Evolutionary conservation across 2,888 invertebrate genomes (phyloP), one percentile per base, ranked within the genome.

Genomic region (Antitype chi): DNA sequence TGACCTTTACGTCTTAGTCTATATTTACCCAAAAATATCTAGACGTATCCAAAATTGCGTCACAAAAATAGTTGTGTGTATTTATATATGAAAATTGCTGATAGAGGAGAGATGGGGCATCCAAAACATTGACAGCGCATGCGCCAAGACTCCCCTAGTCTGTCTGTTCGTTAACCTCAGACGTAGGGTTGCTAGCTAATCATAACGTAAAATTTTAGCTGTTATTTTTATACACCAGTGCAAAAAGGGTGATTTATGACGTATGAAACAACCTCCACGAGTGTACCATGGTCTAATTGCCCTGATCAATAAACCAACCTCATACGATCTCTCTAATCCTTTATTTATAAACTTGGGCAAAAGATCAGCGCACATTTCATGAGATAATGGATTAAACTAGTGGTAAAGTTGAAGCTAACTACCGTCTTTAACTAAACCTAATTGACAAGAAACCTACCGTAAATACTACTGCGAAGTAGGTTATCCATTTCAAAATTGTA

Each of bases 91-190:
- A 77, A 85, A 87, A 72, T 62, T 88, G 78, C 66, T 82, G 71
- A 76, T 76, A 71, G 67, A 74, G 69, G 49, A 71, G 86, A 82
- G 84, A 75, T 78, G 81, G 88, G 77, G 83, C 70, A 73, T 78
- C 79, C 84, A 88, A 87, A 89, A 89, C 84, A 87, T 43, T 70
- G 62, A 75, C 68, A 64, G 85, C 92, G 92, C 92, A 91, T 91
- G 92, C 91, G 86, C 79, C 49, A 64, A 77, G 76, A 85, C 87
- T 87, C 91, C 92, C 92, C 91, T 86, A 82, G 76, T 64, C 82
- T 72, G 90, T 87, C 89, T 92, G 92, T 91, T 88, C 92, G 91
- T 92, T 92, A 88, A 92, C 92, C 92, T 91, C 89, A 67, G 80
- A 70, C 20, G 70, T 81, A 81, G 87, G 84, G 84, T 73, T 78